Base-by-base conservation (phyloP, 2,888 invertebrate species). In the Sesia bembeciformis region DNA sequence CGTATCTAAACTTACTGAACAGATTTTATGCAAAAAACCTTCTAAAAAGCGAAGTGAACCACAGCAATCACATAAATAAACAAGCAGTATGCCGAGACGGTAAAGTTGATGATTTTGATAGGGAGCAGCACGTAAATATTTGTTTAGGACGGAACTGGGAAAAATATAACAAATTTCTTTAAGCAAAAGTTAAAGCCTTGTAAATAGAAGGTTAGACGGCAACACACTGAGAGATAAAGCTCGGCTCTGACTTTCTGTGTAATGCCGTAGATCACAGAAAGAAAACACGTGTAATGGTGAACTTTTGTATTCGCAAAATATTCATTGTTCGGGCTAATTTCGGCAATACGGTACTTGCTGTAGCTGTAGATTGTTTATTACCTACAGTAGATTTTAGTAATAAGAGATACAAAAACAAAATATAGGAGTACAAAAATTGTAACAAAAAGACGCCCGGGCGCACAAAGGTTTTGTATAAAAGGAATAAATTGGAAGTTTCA, bases 41-140 rank as follows among this genome's bases (percentile, higher is more conserved):
- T 61, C 60, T 57, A 62, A 57, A 65, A 62, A 63, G 66, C 64
- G 64, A 62, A 71, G 66, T 67, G 62, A 64, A 62, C 61, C 64
- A 62, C 60, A 62, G 67, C 72, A 76, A 72, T 72, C 67, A 71
- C 65, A 66, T 68, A 74, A 73, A 71, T 70, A 76, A 72, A 74
- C 68, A 74, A 70, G 59, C 56, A 49, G 23, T 49, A 3, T 8
- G 8, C 7, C 8, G 38, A 4, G 49, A 23, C 5, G 38, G 60
- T 60, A 65, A 61, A 64, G 64, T 72, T 68, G 68, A 73, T 70
- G 70, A 71, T 74, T 66, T 65, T 61, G 61, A 60, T 64, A 66
- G 38, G 38, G 50, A 63, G 62, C 63, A 60, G 56, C 58, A 62
- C 59, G 60, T 58, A 65, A 64, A 67, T 67, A 70, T 70, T 69